Evolutionary conservation across 2,888 invertebrate genomes (phyloP), one percentile per base, ranked within the genome.

Genomic region (Protonemura montana): DNA sequence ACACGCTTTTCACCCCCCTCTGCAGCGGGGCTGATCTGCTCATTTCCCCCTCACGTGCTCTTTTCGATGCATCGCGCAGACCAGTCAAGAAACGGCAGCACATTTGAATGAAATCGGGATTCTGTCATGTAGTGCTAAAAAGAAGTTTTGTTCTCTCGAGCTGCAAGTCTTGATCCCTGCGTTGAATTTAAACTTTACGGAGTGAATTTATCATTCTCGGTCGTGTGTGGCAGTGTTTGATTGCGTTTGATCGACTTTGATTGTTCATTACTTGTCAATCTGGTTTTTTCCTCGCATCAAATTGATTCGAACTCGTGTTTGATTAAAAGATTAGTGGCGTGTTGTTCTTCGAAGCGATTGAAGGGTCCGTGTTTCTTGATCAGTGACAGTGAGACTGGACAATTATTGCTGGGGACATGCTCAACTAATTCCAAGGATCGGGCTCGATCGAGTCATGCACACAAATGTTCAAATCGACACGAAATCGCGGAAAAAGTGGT

Each of bases 361-460:
- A 78, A 78, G 78, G 28, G 78, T 78, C n/a, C 1, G 78, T 78
- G 59, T 59, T 21, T 78, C 78, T 78, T 27, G 27, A 28, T 27
- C 78, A 78, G 78, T 78, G 78, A 78, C 28, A 78, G 78, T 78
- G 78, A 78, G 27, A 25, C 78, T 13, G 78, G 78, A 78, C 26
- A 78, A 59, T 59, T 59, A 59, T 59, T 21, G 59, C 13, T 21
- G 59, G 7, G 59, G 59, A 59, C 59, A 59, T 16, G 59, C 59
- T 59, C 59, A 59, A 59, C 59, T 59, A 59, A 59, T 59, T 59
- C 59, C 59, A 59, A 59, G 59, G 59, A 59, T 59, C 59, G 13
- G 21, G 59, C 21, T 59, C 59, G 59, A 1, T 59, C 59, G 59
- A 59, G 59, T 21, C 59, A 59, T 59, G 59, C 59, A 59, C 59